Conservation (phyloP, 2,797 vertebrate species). For the Chelmon rostratus region DNA sequence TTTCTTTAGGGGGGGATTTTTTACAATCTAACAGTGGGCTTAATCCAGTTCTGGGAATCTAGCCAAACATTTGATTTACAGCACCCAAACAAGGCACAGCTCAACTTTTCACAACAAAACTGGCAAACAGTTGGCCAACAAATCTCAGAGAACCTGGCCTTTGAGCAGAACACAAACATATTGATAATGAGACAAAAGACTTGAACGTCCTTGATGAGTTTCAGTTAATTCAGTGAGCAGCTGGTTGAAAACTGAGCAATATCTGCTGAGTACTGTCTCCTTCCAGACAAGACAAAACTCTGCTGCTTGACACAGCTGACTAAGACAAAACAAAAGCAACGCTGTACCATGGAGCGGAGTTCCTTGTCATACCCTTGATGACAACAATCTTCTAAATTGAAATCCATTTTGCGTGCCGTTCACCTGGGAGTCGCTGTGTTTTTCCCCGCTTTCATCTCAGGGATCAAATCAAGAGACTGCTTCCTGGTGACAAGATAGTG, state of each 20-base stretch:
- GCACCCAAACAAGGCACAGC: conserved; percentile 53
- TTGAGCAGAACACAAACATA: conserved; percentile 40
- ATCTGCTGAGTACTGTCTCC: conserved; percentile 30
- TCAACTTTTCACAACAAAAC: conserved; percentile 50
- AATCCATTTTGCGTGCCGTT: conserved; percentile 51
- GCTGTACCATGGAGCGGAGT: conserved; percentile 17
- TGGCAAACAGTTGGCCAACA: conserved; percentile 50
- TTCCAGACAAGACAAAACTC: conserved; percentile 22
- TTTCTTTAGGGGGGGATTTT: conserved; percentile 26
- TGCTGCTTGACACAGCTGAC: conserved; percentile 38
- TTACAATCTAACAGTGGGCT: conserved; percentile 45
- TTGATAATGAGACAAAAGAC: conserved; percentile 46
- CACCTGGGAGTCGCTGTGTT: conserved; percentile 49
- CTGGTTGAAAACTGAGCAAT: conserved; percentile 35
- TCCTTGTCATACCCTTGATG: conserved; percentile 31
- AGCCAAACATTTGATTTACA: conserved; percentile 69
- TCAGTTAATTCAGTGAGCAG: conserved; percentile 50
- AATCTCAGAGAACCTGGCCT: conserved; percentile 48
- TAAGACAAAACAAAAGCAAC: conserved; percentile 37
- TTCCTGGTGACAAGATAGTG: conserved; percentile 54
- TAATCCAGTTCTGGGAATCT: conserved; percentile 66
- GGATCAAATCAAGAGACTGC: conserved; percentile 57
- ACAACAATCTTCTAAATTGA: conserved; percentile 61
- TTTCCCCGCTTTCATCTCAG: conserved; percentile 54
- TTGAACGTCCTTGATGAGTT: conserved; percentile 35